Percentiles rank a stretch among this genome's conserved stretches.
phyloP scores from a whole-genome alignment of 2,113 vertebrate genomes.

The Spilogale gracilis region DNA sequence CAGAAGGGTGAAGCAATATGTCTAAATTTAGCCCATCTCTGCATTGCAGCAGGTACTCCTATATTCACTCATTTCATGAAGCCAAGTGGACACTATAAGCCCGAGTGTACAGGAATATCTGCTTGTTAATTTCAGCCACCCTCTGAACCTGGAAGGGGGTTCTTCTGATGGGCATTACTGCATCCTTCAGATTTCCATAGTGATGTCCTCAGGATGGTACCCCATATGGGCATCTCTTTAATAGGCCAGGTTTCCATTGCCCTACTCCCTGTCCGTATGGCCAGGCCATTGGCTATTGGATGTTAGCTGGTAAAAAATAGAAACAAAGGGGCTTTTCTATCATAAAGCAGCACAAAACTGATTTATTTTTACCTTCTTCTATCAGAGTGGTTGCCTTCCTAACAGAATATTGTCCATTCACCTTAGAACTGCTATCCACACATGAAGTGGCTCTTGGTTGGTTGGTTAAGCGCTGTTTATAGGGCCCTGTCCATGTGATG shows the following conservation, averaged over 20 bases:
- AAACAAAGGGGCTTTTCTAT: background rate
- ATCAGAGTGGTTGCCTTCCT: background rate
- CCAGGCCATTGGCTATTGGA: background rate
- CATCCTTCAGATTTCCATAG: background rate
- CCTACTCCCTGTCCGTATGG: background rate
- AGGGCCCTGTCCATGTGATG: background rate
- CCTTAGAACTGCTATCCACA: background rate
- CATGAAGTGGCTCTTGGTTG: background rate
- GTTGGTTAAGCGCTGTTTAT: background rate
- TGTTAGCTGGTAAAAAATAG: background rate
- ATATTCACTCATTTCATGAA: background rate
- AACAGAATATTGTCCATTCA: background rate
- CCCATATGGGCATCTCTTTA: background rate
- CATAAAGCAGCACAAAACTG: background rate
- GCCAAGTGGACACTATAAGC: background rate
- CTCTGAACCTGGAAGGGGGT: background rate
- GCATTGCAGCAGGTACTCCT: background rate
- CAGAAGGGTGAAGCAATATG: background rate
- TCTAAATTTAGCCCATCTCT: background rate
- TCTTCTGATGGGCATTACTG: background rate
- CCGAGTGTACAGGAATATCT: background rate
- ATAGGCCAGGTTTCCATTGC: background rate
- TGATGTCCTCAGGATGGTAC: background rate
- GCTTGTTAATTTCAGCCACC: background rate
- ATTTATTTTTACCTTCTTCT: background rate